phyloP scores from a whole-genome alignment of 37 sponge, comb jelly and placozoan species.

The Beroe ovata region DNA sequence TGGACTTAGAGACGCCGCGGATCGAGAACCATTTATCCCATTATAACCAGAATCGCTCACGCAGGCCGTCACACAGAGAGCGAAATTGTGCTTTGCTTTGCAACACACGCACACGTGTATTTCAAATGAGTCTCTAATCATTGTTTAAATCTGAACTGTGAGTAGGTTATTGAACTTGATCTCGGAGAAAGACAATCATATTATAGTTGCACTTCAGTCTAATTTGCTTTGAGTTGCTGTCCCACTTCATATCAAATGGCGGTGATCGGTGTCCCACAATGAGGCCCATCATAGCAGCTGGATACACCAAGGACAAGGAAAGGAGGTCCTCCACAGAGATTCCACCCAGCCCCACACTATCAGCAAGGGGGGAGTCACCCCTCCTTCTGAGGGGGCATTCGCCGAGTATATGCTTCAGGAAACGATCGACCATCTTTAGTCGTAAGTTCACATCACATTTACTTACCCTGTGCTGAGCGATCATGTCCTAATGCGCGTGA shows the following conservation, averaged over 20 bases:
- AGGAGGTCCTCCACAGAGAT: background rate
- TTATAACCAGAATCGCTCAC: background rate
- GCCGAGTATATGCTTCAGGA: constrained; percentile 11
- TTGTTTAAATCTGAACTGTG: background rate
- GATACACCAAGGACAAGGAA: constrained; percentile 27
- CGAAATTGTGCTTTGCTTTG: background rate
- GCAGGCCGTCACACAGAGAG: background rate
- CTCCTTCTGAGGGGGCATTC: background rate
- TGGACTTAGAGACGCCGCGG: background rate
- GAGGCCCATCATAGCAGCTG: constrained; percentile 38
- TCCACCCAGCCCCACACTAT: background rate
- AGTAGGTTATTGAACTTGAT: background rate
- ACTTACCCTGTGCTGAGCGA: too few species aligned
- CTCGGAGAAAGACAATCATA: too few species aligned
- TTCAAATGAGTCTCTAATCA: background rate
- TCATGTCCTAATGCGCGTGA: too few species aligned
- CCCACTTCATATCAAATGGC: too few species aligned
- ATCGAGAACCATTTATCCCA: background rate
- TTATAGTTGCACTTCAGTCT: background rate
- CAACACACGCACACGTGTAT: too few species aligned
- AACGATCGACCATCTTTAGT: constrained; percentile 2
- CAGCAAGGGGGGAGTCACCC: background rate
- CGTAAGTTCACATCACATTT: too few species aligned
- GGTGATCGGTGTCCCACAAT: too few species aligned
- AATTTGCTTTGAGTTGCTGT: too few species aligned